These are phyloP conservation scores for Callopanchax toddi DNA, from an alignment of 2,113 vertebrate genomes.

Conservation along the genomic window DNA sequence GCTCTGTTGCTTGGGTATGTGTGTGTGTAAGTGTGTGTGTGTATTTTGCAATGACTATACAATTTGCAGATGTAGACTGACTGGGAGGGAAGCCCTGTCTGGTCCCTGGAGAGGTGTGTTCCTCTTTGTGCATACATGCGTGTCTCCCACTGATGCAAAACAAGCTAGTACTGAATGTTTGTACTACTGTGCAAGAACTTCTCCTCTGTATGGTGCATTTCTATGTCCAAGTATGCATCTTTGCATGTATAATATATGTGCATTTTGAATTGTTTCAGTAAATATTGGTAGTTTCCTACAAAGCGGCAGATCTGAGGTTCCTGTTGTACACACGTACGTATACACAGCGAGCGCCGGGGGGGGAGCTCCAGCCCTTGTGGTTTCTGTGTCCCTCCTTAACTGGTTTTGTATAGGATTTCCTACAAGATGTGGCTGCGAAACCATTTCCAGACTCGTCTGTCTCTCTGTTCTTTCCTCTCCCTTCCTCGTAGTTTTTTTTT, in stretches of 20 bases:
- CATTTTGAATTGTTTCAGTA: background rate
- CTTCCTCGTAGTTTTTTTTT: conserved; percentile 38
- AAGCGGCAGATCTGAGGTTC: conserved; percentile 16
- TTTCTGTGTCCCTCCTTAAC: conserved; percentile 80
- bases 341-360: conserved; percentile 25
- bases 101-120: conserved; percentile 30
- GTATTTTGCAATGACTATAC: conserved; percentile 44
- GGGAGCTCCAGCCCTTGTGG: conserved; percentile 63
- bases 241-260: background rate
- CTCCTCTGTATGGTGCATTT: background rate
- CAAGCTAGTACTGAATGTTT: conserved; percentile 6
- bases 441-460: conserved; percentile 71
- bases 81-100: conserved; percentile 73
- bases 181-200: background rate
- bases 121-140: background rate
- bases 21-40: conserved; percentile 13
- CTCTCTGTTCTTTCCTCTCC: conserved; percentile 6
- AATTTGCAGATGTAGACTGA: conserved; percentile 57
- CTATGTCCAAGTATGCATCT: background rate
- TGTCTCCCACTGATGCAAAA: background rate
- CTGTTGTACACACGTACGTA: conserved; percentile 19
- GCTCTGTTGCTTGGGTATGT: conserved; percentile 6
- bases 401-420: conserved; percentile 83
- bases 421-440: conserved; percentile 68
- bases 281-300: conserved; percentile 7